Conservation (phyloP, 2,888 invertebrate species). For the Aplocera efformata region DNA sequence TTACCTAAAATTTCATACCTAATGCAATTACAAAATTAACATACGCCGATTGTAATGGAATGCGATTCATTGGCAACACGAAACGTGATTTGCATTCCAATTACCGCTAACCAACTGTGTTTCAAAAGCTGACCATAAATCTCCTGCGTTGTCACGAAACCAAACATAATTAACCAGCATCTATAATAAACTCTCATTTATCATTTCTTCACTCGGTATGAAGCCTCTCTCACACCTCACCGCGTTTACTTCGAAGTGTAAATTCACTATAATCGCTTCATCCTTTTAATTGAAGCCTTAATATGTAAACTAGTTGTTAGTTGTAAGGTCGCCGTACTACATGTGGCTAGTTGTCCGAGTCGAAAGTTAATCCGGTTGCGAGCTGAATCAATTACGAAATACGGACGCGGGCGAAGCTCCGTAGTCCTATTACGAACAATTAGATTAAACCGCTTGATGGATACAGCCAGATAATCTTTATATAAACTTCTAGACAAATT, state of each 20-base stretch:
- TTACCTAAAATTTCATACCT: too few species aligned
- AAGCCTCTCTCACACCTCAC: slow-evolving; percentile 45
- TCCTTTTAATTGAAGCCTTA: slow-evolving; percentile 73
- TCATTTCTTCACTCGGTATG: slow-evolving; percentile 21
- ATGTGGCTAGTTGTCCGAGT: slow-evolving; percentile 44
- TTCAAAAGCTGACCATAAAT: slow-evolving; percentile 20
- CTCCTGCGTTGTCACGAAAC: slow-evolving; percentile 13
- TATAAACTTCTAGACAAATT: slow-evolving; percentile 49
- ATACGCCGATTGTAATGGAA: slow-evolving; percentile 7
- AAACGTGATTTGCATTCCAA: slow-evolving; percentile 16
- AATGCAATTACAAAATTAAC: slow-evolving; percentile 8
- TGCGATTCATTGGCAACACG: slow-evolving; percentile 14
- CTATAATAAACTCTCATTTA: slow-evolving; percentile 14
- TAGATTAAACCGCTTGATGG: slow-evolving; percentile 60
- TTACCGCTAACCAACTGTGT: slow-evolving; percentile 18
- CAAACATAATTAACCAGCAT: slow-evolving; percentile 10
- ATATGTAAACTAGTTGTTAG: slow-evolving; percentile 51
- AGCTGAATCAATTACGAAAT: slow-evolving; percentile 66
- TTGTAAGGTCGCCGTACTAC: slow-evolving; percentile 58
- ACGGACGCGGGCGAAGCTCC: slow-evolving; percentile 40
- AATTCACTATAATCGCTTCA: slow-evolving; percentile 56
- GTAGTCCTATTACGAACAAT: slow-evolving; percentile 60
- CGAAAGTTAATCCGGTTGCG: slow-evolving; percentile 59
- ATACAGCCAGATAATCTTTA: slow-evolving; percentile 49
- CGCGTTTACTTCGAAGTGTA: slow-evolving; percentile 44